A percentile compares a stretch with the other conserved stretches of the same genome.
Evolutionary conservation across 2,888 invertebrate species (phyloP).

Genomic region (Chrysolina americana): DNA sequence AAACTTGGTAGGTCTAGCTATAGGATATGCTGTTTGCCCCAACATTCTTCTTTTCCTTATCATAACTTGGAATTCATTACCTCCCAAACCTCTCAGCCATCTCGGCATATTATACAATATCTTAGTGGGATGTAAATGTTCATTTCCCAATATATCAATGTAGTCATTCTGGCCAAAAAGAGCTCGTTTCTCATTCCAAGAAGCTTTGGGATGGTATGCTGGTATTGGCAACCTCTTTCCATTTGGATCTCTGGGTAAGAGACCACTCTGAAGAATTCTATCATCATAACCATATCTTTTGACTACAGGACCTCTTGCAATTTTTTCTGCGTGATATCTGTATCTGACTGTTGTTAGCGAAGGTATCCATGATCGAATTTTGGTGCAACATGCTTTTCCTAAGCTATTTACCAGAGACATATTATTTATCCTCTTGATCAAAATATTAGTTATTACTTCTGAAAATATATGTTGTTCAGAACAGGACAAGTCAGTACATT

Average conservation of each 20-base stretch:
- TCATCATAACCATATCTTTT: slow-evolving; percentile 83
- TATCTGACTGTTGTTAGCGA: slow-evolving; percentile 70
- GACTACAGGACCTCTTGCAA: slow-evolving; percentile 74
- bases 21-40: slow-evolving; percentile 73
- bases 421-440: neutral
- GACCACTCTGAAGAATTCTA: slow-evolving; percentile 76
- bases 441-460: neutral
- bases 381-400: slow-evolving; percentile 15
- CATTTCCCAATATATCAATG: slow-evolving; percentile 94
- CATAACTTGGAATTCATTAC: slow-evolving; percentile 87
- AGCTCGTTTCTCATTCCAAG: slow-evolving; percentile 84
- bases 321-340: slow-evolving; percentile 77
- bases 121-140: slow-evolving; percentile 84
- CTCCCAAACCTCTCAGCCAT: slow-evolving; percentile 92
- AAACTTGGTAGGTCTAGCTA: slow-evolving; percentile 84
- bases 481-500: neutral
- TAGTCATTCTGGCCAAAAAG: slow-evolving; percentile 97
- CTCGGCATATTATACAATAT: slow-evolving; percentile 88
- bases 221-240: slow-evolving; percentile 76
- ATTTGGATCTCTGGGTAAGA: slow-evolving; percentile 77
- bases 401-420: slow-evolving; percentile 33
- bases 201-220: slow-evolving; percentile 80
- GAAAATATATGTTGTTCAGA: neutral
- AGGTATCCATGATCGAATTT: slow-evolving; percentile 59
- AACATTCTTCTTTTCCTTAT: slow-evolving; percentile 82